A percentile compares a stretch with the other conserved stretches of the same genome.
Evolutionary conservation across 2,113 vertebrate genomes (phyloP).

Genomic region (Manacus vitellinus): DNA sequence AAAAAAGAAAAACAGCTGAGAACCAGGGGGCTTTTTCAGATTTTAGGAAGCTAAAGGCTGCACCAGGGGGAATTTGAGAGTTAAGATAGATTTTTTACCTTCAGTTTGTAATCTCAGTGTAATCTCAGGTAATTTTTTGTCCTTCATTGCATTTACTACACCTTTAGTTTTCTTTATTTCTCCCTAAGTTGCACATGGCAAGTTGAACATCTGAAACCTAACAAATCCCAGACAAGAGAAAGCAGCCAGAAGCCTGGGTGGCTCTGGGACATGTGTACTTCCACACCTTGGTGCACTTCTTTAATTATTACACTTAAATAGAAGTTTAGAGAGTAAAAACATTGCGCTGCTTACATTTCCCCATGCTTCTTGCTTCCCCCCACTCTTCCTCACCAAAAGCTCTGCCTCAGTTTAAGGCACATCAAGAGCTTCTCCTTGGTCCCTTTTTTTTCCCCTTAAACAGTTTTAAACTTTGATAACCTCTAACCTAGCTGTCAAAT

Average conservation of each 20-base stretch:
- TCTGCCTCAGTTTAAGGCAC: not conserved
- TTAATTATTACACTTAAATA: not conserved
- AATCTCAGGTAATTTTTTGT: not conserved
- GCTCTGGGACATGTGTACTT: not conserved
- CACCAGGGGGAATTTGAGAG: not conserved
- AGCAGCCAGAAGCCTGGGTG: not conserved
- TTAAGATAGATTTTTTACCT: not conserved
- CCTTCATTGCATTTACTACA: not conserved
- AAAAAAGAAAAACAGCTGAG: not conserved
- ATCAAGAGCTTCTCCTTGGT: not conserved
- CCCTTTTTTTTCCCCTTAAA: not conserved
- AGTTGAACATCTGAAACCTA: not conserved
- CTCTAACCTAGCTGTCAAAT: constrained; percentile 14
- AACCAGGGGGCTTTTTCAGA: not conserved
- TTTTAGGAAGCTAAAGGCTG: not conserved
- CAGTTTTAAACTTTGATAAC: not conserved
- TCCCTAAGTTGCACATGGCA: not conserved
- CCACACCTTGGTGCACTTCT: not conserved
- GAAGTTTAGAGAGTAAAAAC: not conserved
- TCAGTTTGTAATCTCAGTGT: not conserved
- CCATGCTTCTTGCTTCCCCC: not conserved
- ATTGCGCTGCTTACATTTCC: not conserved
- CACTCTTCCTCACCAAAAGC: not conserved
- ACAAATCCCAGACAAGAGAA: not conserved
- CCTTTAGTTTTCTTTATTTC: not conserved